Conservation (phyloP, 2,888 invertebrate genomes). For the Philonicus albiceps region DNA sequence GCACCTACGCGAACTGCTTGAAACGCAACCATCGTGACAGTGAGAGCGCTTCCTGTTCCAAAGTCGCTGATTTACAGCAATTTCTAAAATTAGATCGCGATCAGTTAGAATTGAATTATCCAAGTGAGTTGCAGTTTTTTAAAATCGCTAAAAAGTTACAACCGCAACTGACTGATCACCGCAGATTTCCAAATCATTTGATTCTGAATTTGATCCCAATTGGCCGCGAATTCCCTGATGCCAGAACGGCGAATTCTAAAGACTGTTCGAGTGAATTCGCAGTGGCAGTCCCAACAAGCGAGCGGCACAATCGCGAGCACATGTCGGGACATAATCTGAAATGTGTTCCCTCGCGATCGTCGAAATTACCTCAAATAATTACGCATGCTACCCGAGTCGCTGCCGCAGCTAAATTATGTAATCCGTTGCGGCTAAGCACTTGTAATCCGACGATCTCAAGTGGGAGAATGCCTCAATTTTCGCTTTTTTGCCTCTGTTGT, state of each 20-base stretch:
- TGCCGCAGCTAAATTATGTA: neutral
- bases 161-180: neutral
- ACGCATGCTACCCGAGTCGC: neutral
- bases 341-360: neutral
- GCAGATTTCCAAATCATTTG: neutral
- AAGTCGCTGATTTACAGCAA: neutral
- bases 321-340: neutral
- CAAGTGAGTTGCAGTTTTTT: neutral
- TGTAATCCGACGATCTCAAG: neutral
- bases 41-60: neutral
- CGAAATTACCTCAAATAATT: conserved; percentile 20
- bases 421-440: neutral
- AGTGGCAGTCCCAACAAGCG: neutral
- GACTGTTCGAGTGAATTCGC: neutral
- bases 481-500: neutral
- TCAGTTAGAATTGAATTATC: neutral
- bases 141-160: neutral
- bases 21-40: neutral
- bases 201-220: neutral
- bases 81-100: neutral
- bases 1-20: neutral
- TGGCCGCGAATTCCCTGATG: neutral
- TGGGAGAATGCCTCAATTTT: neutral
- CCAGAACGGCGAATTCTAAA: neutral
- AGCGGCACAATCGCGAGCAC: neutral